A percentile compares a stretch with the other conserved stretches of the same genome.
Conservation (phyloP, 2,888 invertebrate genomes). For the Drosophila aldrichi region DNA sequence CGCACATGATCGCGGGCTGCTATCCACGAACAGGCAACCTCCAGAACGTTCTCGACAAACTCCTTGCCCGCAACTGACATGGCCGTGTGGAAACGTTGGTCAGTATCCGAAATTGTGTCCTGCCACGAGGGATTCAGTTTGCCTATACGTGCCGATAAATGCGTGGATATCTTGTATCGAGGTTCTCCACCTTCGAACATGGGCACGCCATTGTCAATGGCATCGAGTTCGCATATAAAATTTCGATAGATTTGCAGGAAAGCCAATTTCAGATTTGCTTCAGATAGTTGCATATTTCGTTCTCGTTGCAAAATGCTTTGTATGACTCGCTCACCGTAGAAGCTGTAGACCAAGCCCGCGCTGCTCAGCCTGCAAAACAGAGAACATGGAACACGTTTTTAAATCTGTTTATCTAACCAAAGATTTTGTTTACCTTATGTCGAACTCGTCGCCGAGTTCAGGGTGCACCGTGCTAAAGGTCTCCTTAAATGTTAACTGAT, state of each 20-base stretch:
- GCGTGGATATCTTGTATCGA: slow-evolving; percentile 91
- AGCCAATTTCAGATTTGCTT: slow-evolving; percentile 87
- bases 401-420: background rate
- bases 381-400: background rate
- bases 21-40: slow-evolving; percentile 91
- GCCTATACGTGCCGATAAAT: slow-evolving; percentile 91
- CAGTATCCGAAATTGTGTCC: slow-evolving; percentile 86
- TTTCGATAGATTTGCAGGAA: slow-evolving; percentile 92
- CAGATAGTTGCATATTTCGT: slow-evolving; percentile 85
- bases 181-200: slow-evolving; percentile 91
- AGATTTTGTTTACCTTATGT: slow-evolving; percentile 86
- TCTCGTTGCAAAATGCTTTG: slow-evolving; percentile 86
- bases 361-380: slow-evolving; percentile 92
- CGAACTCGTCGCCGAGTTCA: slow-evolving; percentile 87
- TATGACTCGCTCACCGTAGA: slow-evolving; percentile 94
- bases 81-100: slow-evolving; percentile 91
- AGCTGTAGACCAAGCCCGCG: slow-evolving; percentile 96
- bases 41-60: slow-evolving; percentile 89
- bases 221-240: slow-evolving; percentile 97
- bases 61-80: slow-evolving; percentile 92
- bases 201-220: slow-evolving; percentile 97
- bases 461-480: slow-evolving; percentile 89
- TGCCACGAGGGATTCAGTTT: slow-evolving; percentile 95
- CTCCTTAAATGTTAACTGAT: slow-evolving; percentile 92
- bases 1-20: slow-evolving; percentile 93